Conservation (phyloP, 2,888 invertebrate genomes). For the Ceratothoa steindachneri region DNA sequence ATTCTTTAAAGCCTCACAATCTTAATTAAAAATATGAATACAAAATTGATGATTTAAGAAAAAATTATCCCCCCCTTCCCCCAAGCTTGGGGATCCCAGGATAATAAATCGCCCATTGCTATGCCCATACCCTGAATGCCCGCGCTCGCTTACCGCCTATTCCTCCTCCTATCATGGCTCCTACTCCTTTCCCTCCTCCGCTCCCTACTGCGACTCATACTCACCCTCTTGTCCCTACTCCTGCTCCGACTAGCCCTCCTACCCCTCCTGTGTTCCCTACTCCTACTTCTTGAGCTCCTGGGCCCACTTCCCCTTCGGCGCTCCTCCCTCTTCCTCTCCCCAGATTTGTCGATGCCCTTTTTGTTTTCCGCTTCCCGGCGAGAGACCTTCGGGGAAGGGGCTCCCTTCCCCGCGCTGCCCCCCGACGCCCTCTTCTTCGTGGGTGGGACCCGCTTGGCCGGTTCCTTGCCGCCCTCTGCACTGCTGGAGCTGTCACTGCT, state of each 20-base stretch:
- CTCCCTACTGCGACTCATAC: not conserved
- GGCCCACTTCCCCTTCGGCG: not conserved
- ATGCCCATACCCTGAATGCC: not conserved
- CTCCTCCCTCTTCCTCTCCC: not conserved
- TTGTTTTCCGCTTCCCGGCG: not conserved
- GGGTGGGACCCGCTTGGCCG: not conserved
- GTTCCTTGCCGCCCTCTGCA: not conserved
- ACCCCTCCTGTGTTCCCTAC: not conserved
- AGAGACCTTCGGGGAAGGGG: not conserved
- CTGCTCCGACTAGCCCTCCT: not conserved
- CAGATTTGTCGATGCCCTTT: not conserved
- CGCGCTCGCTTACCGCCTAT: not conserved
- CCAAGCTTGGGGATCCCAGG: not conserved
- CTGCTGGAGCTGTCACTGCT: not conserved
- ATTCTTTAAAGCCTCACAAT: not conserved
- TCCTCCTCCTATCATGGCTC: not conserved
- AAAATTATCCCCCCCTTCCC: not conserved
- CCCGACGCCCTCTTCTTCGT: not conserved
- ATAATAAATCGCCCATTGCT: not conserved
- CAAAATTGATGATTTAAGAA: not conserved
- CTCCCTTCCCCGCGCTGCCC: not conserved
- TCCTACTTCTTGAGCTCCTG: not conserved
- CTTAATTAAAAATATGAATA: not conserved
- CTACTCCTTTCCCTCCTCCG: conserved; percentile 2
- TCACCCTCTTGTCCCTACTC: not conserved